A percentile compares a stretch with the other conserved stretches of the same genome.
Conservation (phyloP, 2,797 vertebrate species). For the Microctenopoma lineatum region DNA sequence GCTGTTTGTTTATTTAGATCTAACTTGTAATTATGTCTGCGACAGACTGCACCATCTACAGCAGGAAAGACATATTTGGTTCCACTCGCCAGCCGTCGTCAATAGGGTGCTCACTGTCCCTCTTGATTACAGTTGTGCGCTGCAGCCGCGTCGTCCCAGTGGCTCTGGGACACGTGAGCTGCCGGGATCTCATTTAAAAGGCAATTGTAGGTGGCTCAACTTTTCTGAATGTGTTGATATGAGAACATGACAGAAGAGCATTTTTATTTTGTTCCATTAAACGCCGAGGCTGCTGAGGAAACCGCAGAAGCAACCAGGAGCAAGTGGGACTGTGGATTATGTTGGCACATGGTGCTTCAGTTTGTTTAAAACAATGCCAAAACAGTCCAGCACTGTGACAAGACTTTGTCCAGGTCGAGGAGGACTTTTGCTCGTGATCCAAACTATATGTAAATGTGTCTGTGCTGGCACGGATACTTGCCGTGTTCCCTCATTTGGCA, state of each 20-base stretch:
- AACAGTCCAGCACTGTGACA: conserved; percentile 30
- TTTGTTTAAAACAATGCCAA: conserved; percentile 26
- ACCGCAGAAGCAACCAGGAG: conserved; percentile 19
- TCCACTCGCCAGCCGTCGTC: conserved; percentile 69
- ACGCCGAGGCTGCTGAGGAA: conserved; percentile 17
- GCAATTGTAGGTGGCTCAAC: conserved; percentile 46
- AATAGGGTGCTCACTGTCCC: conserved; percentile 64
- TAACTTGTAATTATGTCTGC: conserved; percentile 81
- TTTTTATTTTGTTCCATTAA: conserved; percentile 46
- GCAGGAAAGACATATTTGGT: conserved; percentile 77
- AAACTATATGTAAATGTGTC: conserved; percentile 70
- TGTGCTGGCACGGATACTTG: conserved; percentile 28
- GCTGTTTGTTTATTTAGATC: conserved; percentile 82
- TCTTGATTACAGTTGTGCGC: conserved; percentile 69
- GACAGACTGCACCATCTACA: conserved; percentile 68
- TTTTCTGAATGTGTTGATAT: conserved; percentile 42
- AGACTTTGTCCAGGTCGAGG: conserved; percentile 57
- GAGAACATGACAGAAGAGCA: conserved; percentile 36
- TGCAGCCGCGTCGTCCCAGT: conserved; percentile 47
- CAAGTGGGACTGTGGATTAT: conserved; percentile 8
- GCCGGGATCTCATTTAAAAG: conserved; percentile 52
- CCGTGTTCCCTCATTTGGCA: conserved; percentile 69
- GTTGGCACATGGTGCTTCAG: conserved; percentile 14
- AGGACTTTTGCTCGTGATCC: conserved; percentile 67
- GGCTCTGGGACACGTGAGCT: conserved; percentile 45